A percentile compares a stretch with the other conserved stretches of the same genome.
Conservation (phyloP, 2,888 invertebrate species). For the Lepetodrilus schrolli region DNA sequence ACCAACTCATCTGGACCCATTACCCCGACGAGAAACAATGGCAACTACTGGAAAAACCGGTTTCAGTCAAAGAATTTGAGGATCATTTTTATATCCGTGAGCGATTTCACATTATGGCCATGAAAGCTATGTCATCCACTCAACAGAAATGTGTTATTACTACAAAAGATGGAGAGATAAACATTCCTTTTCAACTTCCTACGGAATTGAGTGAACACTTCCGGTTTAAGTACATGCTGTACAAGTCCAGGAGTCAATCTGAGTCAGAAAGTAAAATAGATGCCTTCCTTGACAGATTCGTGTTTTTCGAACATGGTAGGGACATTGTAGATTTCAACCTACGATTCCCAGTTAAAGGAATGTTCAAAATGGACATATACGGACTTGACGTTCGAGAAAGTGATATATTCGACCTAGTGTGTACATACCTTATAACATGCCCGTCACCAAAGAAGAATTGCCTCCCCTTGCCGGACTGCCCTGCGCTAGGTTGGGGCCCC, state of each 20-base stretch:
- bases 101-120: slow-evolving; percentile 65
- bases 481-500: slow-evolving; percentile 72
- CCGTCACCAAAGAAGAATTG: slow-evolving; percentile 58
- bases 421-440: slow-evolving; percentile 70
- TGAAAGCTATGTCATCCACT: slow-evolving; percentile 52
- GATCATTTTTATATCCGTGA: slow-evolving; percentile 69
- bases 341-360: slow-evolving; percentile 65
- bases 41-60: slow-evolving; percentile 67
- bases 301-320: slow-evolving; percentile 66
- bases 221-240: slow-evolving; percentile 70
- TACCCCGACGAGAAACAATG: slow-evolving; percentile 68
- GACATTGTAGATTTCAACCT: slow-evolving; percentile 59
- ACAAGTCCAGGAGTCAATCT: slow-evolving; percentile 46
- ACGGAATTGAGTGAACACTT: slow-evolving; percentile 53
- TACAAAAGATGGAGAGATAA: slow-evolving; percentile 64
- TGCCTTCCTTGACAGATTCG: slow-evolving; percentile 66
- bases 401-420: slow-evolving; percentile 68
- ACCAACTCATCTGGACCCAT: slow-evolving; percentile 70
- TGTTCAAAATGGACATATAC: slow-evolving; percentile 72
- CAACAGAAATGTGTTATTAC: slow-evolving; percentile 55
- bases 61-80: slow-evolving; percentile 62
- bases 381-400: slow-evolving; percentile 63
- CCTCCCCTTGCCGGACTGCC: slow-evolving; percentile 68
- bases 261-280: slow-evolving; percentile 46
- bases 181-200: slow-evolving; percentile 62